A percentile compares a stretch with the other conserved stretches of the same genome.
phyloP scores from a whole-genome alignment of 1,140 invertebrate species.

The Saccostrea echinata region DNA sequence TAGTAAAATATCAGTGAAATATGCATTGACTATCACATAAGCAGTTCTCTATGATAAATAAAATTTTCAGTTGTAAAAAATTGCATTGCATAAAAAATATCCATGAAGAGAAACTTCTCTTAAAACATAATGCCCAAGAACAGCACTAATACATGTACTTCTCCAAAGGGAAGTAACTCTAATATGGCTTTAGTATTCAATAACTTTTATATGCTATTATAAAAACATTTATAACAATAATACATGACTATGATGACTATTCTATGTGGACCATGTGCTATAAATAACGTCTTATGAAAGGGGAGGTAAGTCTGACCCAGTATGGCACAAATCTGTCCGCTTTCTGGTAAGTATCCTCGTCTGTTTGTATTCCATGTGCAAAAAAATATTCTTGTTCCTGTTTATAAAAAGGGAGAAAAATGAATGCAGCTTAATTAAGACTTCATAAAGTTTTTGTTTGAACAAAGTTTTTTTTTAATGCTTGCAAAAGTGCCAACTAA shows the following conservation, averaged over 20 bases:
- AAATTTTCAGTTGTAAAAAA: too few species aligned
- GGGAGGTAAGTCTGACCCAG: slow-evolving; percentile 76
- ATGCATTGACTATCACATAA: too few species aligned
- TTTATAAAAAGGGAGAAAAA: slow-evolving; percentile 53
- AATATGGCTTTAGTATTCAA: not conserved
- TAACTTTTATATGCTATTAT: too few species aligned
- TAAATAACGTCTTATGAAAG: not conserved
- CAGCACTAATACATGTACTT: not conserved
- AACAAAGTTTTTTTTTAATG: not conserved
- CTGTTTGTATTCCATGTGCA: slow-evolving; percentile 81
- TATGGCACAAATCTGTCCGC: slow-evolving; percentile 80
- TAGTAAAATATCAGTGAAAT: too few species aligned
- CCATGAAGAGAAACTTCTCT: too few species aligned
- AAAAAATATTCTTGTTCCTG: slow-evolving; percentile 84
- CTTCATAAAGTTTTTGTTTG: not conserved
- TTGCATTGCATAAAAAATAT: too few species aligned
- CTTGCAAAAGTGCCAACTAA: not conserved
- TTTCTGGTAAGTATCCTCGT: slow-evolving; percentile 76
- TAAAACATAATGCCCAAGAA: not conserved
- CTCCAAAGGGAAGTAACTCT: not conserved
- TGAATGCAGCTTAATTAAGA: not conserved
- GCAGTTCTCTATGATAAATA: too few species aligned
- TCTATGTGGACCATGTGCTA: not conserved
- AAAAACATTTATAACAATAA: too few species aligned
- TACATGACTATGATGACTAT: too few species aligned